A percentile compares a stretch with the other conserved stretches of the same genome.
phyloP scores from a whole-genome alignment of 2,113 vertebrate species.

The Lophochroa leadbeateri region DNA sequence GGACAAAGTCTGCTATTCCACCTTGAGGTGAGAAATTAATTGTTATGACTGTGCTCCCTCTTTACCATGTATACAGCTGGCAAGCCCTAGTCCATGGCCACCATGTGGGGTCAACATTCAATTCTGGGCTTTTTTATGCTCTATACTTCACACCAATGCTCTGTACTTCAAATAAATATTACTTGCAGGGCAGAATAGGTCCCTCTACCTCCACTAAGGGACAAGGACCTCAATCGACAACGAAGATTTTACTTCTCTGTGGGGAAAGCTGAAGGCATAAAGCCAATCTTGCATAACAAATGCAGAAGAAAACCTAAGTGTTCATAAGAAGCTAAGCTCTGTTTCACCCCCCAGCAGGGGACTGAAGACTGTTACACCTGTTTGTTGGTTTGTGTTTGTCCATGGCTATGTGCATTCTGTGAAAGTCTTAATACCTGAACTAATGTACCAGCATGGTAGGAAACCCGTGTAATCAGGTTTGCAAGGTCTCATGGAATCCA shows the following conservation, averaged over 20 bases:
- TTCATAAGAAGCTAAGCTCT: neutral
- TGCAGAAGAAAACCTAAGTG: neutral
- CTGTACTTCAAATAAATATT: neutral
- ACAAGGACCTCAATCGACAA: neutral
- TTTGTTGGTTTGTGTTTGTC: neutral
- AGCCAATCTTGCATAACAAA: neutral
- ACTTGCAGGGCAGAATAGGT: neutral
- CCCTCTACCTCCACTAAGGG: neutral
- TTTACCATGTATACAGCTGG: neutral
- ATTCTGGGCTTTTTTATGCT: neutral
- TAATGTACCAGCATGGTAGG: neutral
- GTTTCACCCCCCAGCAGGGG: neutral
- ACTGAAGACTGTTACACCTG: neutral
- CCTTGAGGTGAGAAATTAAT: neutral
- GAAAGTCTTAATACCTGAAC: neutral
- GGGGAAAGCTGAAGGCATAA: neutral
- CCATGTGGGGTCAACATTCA: neutral
- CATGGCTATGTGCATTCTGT: no score
- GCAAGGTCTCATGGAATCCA: neutral
- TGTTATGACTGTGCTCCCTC: neutral
- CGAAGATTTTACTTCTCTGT: neutral
- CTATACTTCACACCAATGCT: neutral
- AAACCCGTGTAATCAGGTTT: neutral
- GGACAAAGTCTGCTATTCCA: neutral
- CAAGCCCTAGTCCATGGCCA: neutral